Conservation (phyloP, 2,797 vertebrate genomes). For the Toxotes lorentzi region DNA sequence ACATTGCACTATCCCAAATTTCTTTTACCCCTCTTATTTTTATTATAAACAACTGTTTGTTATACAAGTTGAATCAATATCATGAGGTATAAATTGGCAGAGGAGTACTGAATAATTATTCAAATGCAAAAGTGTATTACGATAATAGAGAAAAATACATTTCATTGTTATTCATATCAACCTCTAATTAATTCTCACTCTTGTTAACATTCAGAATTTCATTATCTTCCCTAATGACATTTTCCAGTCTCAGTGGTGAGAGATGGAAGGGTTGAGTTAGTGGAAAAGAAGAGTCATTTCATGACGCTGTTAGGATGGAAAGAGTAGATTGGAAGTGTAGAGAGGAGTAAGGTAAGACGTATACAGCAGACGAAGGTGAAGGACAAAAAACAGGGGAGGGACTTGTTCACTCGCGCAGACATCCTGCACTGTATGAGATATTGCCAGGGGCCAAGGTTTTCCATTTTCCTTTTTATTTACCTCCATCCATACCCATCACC, state of each 20-base stretch:
- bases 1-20: not conserved
- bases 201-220: constrained; percentile 6
- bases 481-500: not conserved
- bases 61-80: not conserved
- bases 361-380: not conserved
- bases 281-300: constrained; percentile 34
- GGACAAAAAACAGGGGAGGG: not conserved
- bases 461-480: constrained; percentile 15
- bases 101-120: not conserved
- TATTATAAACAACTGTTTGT: not conserved
- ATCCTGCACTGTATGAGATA: not conserved
- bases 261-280: constrained; percentile 12
- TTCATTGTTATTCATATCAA: not conserved
- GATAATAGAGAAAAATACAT: not conserved
- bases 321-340: not conserved
- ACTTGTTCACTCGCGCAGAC: constrained; percentile 21
- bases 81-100: not conserved
- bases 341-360: not conserved
- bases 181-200: constrained; percentile 2
- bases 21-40: not conserved
- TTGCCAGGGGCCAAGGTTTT: not conserved
- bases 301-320: constrained; percentile 17
- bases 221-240: constrained; percentile 25
- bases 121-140: not conserved
- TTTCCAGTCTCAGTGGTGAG: constrained; percentile 34